These are phyloP conservation scores for Acrobasis suavella DNA, from an alignment of 2,888 invertebrate genomes.

Conservation along the genomic window DNA sequence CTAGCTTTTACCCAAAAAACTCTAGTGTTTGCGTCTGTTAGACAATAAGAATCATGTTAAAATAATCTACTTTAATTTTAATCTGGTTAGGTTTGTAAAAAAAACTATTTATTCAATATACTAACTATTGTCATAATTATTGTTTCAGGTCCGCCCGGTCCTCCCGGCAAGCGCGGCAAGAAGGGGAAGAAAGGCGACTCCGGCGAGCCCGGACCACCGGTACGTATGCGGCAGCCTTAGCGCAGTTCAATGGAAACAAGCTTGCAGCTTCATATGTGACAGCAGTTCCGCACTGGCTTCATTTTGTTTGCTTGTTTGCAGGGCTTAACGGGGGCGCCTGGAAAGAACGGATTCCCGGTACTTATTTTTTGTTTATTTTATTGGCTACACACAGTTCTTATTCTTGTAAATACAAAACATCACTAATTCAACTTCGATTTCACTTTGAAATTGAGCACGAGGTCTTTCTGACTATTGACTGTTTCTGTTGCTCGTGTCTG, in stretches of 20 bases:
- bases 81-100: no score
- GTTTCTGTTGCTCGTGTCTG: constrained; percentile 6
- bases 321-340: constrained; percentile 91
- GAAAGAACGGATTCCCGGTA: constrained; percentile 96
- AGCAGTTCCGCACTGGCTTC: constrained; percentile 11
- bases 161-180: constrained; percentile 93
- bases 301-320: constrained; percentile 62
- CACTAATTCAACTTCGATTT: constrained; percentile 14
- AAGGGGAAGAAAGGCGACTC: constrained; percentile 94
- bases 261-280: constrained; percentile 14
- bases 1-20: no score
- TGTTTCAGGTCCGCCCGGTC: constrained; percentile 89
- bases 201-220: constrained; percentile 90
- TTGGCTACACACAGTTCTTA: constrained; percentile 30
- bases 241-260: background rate
- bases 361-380: constrained; percentile 62
- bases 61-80: no score
- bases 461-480: constrained; percentile 1
- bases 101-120: no score
- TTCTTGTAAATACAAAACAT: constrained; percentile 35
- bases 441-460: background rate
- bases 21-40: no score
- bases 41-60: no score
- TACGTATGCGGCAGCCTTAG: constrained; percentile 78
- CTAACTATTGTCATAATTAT: constrained; percentile 19